phyloP scores from a whole-genome alignment of 2,888 invertebrate genomes.

The Himalopsyche tibetana region DNA sequence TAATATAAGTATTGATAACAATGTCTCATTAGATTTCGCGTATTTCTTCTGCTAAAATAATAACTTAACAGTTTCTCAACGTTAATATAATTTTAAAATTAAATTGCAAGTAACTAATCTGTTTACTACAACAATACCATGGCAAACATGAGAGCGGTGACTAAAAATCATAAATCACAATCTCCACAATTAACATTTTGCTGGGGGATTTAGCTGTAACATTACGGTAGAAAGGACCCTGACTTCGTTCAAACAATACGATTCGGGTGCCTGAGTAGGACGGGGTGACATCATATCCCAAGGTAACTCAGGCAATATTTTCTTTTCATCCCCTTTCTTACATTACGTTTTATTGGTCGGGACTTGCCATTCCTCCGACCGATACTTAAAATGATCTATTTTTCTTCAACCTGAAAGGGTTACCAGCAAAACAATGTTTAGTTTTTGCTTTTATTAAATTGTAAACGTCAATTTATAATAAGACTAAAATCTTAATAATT shows the following conservation, averaged over 20 bases:
- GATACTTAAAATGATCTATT: slow-evolving; percentile 27
- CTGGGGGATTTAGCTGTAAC: slow-evolving; percentile 3
- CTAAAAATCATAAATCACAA: slow-evolving; percentile 12
- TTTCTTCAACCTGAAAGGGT: background rate
- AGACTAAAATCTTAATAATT: no score
- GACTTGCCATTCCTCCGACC: slow-evolving; percentile 21
- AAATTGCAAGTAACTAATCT: no score
- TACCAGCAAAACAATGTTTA: background rate
- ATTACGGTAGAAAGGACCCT: background rate
- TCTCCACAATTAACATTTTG: background rate
- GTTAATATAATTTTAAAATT: no score
- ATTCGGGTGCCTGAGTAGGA: background rate
- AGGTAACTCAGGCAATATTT: background rate
- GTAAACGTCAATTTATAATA: no score
- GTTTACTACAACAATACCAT: no score
- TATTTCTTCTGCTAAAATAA: no score
- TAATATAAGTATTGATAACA: no score
- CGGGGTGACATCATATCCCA: background rate
- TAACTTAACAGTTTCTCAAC: no score
- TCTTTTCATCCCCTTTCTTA: slow-evolving; percentile 15
- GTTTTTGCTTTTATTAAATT: no score
- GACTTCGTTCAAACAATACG: background rate
- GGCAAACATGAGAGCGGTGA: background rate
- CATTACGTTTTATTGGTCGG: slow-evolving; percentile 20
- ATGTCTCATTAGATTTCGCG: no score